Evolutionary conservation across 2,113 vertebrate genomes (phyloP), one percentile per base, ranked within the genome.

Genomic region (Actenoides lindsayi): DNA sequence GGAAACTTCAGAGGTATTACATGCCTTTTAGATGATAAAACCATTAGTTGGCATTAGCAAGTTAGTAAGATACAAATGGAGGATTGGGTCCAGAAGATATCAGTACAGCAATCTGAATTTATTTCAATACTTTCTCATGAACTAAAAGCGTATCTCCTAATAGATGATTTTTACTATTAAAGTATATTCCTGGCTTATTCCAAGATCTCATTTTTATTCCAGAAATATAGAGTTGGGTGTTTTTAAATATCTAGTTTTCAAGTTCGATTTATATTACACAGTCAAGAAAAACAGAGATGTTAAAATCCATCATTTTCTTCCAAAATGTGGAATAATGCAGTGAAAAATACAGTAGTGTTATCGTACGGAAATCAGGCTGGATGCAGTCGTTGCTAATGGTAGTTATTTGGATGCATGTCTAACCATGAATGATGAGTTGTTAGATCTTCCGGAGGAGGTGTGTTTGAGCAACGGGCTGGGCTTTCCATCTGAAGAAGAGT

Each of bases 401-500:
- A 10, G 33, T 37, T 73, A 11, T 33, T 82, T 78, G 62, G 28
- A 3, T 59, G 14, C 10, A 0, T 5, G 10, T 79, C 67, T 78
- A 46, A 35, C n/a, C 18, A 2, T 10, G 39, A 16, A 10, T 33
- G 67, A 8, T 6, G 25, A 19, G 57, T 1, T 46, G 41, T 63
- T 84, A n/a, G 39, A 6, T 62, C 16, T 15, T 16, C 35, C 46
- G 11, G 56, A 41, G 51, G 44, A 64, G 19, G 5, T 11, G 8
- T 39, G 50, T n/a, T 13, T 28, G 70, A 82, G 25, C 70, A 31
- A 4, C 9, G 28, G 30, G 19, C 75, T 69, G 20, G 9, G 13
- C 48, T 84, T 33, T 7, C 2, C 28, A 5, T 39, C 50, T 0
- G 0, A n/a, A 41, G 2, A 1, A 19, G 42, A 33, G 14, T 30